A percentile compares a stretch with the other conserved stretches of the same genome.
Evolutionary conservation across 2,888 invertebrate species (phyloP).

Genomic region (Sarcophaga caerulescens): DNA sequence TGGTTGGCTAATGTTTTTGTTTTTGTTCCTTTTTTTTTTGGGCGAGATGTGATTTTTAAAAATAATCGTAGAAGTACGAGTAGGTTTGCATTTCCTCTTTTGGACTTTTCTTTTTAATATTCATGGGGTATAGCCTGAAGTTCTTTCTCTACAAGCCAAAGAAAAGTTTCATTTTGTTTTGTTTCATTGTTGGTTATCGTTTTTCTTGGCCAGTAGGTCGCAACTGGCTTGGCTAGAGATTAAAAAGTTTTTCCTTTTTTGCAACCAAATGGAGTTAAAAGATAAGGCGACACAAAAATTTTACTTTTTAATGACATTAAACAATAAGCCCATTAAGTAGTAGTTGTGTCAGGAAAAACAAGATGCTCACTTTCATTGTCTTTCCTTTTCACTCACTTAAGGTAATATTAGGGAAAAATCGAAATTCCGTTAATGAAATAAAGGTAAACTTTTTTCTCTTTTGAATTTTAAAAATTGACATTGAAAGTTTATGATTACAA

Average conservation of each 20-base stretch:
- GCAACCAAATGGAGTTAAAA: constrained; percentile 76
- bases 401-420: background rate
- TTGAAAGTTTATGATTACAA: no score
- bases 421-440: constrained; percentile 19
- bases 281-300: constrained; percentile 71
- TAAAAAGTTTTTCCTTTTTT: constrained; percentile 75
- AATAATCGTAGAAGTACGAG: background rate
- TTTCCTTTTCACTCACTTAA: background rate
- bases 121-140: constrained; percentile 47
- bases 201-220: constrained; percentile 67
- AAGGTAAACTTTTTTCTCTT: constrained; percentile 2
- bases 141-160: background rate
- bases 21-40: background rate
- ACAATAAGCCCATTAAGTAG: constrained; percentile 61
- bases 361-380: background rate
- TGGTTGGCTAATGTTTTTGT: constrained; percentile 57
- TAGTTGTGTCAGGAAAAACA: background rate
- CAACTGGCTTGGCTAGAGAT: constrained; percentile 78
- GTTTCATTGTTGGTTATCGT: constrained; percentile 45
- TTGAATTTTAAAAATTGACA: no score
- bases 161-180: constrained; percentile 47
- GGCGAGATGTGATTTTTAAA: constrained; percentile 22
- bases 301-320: constrained; percentile 63
- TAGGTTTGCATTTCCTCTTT: constrained; percentile 36
- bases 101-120: constrained; percentile 53